Base-by-base conservation (phyloP, 2,888 invertebrate genomes). In the Malthinus seriepunctatus region DNA sequence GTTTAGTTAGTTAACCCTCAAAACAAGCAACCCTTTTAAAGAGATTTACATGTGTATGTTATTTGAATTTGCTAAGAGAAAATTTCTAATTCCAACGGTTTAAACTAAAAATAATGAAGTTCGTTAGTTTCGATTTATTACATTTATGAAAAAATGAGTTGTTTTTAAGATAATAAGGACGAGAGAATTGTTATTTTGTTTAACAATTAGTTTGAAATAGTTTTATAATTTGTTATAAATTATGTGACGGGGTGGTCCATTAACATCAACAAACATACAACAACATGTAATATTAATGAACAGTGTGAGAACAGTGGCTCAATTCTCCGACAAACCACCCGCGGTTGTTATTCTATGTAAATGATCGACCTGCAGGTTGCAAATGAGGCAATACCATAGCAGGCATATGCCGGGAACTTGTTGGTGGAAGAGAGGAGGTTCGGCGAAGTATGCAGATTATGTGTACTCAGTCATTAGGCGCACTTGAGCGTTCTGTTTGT, bases 401-500 rank as follows among this genome's bases (percentile, higher is more conserved):
- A 56, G 64, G 68, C 70, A 69, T 69, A 69, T 69, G 71, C 68
- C 63, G 64, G 23, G 66, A 63, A 63, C 56, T 64, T 59, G 61
- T 61, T 23, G 23, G 23, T 23, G 23, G 23, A 23, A 23, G 23
- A 23, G 23, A 23, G 53, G 62, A 63, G 46, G 58, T 57, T 57
- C 55, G 71, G 66, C 69, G 66, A 70, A 73, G 71, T 75, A 76
- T 76, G 76, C 74, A 76, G 75, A 76, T 76, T 71, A 73, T 76
- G 75, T 76, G 74, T 77, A 76, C 74, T 74, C 76, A 76, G 75
- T 77, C 76, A 76, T 77, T 76, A 76, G 71, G 72, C 69, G 69
- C 75, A 73, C 73, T 74, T 72, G 74, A 74, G 74, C 75, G 73
- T 72, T 72, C 65, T 76, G 76, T 76, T 75, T 76, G 74, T 69